Conservation (phyloP, 2,797 vertebrate genomes). For the Enteromius paludinosus region DNA sequence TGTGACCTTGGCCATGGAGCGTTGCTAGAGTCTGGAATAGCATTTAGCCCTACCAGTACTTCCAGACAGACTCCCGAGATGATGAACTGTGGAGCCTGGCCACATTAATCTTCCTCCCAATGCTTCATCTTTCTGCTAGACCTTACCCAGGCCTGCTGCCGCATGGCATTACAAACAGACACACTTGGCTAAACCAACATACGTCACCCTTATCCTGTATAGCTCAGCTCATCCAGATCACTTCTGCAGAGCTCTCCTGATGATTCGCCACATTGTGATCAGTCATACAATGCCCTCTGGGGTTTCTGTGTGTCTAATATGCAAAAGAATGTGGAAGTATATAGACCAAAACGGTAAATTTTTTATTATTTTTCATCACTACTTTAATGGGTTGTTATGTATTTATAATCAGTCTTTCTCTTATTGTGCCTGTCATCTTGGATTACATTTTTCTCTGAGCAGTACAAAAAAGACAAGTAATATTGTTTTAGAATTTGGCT, state of each 20-base stretch:
- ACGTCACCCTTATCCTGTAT: slow-evolving; percentile 18
- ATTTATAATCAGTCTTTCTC: neutral
- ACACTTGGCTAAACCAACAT: slow-evolving; percentile 42
- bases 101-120: slow-evolving; percentile 76
- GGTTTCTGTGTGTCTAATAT: neutral
- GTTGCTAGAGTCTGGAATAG: slow-evolving; percentile 60
- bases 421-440: neutral
- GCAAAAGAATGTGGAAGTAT: neutral
- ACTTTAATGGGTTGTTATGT: neutral
- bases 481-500: slow-evolving; percentile 6
- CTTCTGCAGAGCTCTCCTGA: neutral
- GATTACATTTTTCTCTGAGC: neutral
- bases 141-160: slow-evolving; percentile 51
- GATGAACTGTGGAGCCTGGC: slow-evolving; percentile 73
- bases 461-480: neutral
- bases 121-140: slow-evolving; percentile 62
- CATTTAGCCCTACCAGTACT: slow-evolving; percentile 69
- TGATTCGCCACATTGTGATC: neutral
- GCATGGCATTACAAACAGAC: slow-evolving; percentile 56
- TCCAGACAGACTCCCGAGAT: slow-evolving; percentile 71
- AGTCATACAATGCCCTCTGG: neutral
- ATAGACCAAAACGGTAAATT: neutral
- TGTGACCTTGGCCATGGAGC: slow-evolving; percentile 74
- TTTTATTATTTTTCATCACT: neutral
- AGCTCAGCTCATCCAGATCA: slow-evolving; percentile 23